Base-by-base conservation (phyloP, 1,140 invertebrate genomes). In the Caenorhabditis tropicalis region DNA sequence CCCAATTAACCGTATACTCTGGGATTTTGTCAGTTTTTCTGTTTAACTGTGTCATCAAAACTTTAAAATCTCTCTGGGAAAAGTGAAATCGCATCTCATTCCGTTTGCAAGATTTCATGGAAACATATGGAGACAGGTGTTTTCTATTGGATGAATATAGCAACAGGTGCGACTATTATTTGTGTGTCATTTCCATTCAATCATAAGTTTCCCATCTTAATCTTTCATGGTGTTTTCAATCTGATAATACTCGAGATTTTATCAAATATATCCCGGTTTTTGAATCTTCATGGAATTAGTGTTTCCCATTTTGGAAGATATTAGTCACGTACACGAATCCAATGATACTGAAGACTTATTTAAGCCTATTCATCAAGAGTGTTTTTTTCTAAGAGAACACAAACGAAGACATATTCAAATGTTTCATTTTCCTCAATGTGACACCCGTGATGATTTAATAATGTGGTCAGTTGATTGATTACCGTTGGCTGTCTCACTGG, bases 381-480 rank as follows among this genome's bases (percentile, higher is more conserved):
- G n/a, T n/a, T n/a, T n/a, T n/a, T n/a, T n/a, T n/a, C n/a, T n/a
- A n/a, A n/a, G n/a, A n/a, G n/a, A n/a, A n/a, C n/a, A n/a, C n/a
- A n/a, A n/a, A n/a, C n/a, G n/a, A n/a, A n/a, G n/a, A n/a, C n/a
- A n/a, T n/a, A 65, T 65, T 65, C 58, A 36, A 46, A 74, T 39
- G 29, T 43, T 74, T 43, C 29, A 33, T 74, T 74, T 43, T 43
- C 21, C 7, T 46, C 36, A 10, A 21, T 19, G 19, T 74, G 65
- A 74, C 65, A 74, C 33, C 36, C 65, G 12, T 74, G 65, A 74
- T 74, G 65, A 74, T 39, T 74, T 74, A 74, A 74, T 74, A 74
- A 74, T 74, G 65, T 74, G 65, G 65, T 27, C 65, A 46, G 12
- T 43, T 74, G 65, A 74, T 74, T 74, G 65, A 74, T 74, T 74